These are phyloP conservation scores for Ochlodes sylvanus DNA, from an alignment of 2,888 invertebrate genomes.

Conservation along the genomic window DNA sequence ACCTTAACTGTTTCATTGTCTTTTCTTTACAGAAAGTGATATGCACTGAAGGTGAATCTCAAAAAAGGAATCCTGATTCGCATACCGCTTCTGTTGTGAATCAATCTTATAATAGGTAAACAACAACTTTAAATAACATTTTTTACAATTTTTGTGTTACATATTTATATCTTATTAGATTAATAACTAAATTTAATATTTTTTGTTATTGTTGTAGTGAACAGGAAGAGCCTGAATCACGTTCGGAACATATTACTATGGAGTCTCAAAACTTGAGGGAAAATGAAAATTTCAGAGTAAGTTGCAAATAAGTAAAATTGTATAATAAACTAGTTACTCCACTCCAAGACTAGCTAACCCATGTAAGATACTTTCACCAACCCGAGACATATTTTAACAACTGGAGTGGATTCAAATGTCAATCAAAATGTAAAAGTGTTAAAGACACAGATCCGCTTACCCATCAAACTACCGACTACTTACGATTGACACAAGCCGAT, in stretches of 20 bases:
- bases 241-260: slow-evolving; percentile 71
- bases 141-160: no score
- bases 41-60: slow-evolving; percentile 60
- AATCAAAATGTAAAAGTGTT: no score
- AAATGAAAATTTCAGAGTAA: slow-evolving; percentile 71
- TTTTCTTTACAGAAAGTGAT: slow-evolving; percentile 59
- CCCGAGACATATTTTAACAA: no score
- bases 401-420: no score
- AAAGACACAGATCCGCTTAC: no score
- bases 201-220: slow-evolving; percentile 61
- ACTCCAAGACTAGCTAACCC: no score
- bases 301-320: slow-evolving; percentile 34
- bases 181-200: slow-evolving; percentile 7
- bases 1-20: background rate
- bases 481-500: no score
- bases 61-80: slow-evolving; percentile 65
- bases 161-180: no score
- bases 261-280: slow-evolving; percentile 74
- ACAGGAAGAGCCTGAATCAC: slow-evolving; percentile 75
- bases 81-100: slow-evolving; percentile 69
- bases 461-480: no score
- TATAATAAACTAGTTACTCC: no score
- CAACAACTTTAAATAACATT: no score
- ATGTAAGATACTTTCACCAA: no score
- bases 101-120: slow-evolving; percentile 73